A percentile compares a stretch with the other conserved stretches of the same genome.
Evolutionary conservation across 2,797 vertebrate species (phyloP).

Genomic region (Alauda arvensis): DNA sequence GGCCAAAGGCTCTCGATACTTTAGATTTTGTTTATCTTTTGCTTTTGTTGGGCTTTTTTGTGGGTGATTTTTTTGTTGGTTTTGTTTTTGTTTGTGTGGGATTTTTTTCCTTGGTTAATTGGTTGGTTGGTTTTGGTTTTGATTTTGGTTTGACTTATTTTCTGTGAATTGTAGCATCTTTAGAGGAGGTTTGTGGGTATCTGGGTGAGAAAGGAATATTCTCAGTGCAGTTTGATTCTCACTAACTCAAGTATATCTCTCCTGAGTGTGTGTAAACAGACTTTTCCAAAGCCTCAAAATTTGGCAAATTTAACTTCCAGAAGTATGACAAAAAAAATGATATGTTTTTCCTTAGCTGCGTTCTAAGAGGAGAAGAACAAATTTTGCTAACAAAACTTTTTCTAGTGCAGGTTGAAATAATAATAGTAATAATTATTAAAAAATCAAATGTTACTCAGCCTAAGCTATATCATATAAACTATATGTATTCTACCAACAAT

Average conservation of each 20-base stretch:
- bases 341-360: background rate
- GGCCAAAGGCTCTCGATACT: background rate
- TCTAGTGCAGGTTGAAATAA: background rate
- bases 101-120: background rate
- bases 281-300: background rate
- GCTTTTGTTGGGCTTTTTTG: background rate
- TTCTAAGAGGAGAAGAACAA: background rate
- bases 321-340: background rate
- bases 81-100: background rate
- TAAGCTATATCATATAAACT: background rate
- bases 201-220: background rate
- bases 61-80: background rate
- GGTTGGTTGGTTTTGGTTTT: background rate
- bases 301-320: background rate
- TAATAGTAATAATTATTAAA: background rate
- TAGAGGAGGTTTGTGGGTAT: background rate
- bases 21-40: background rate
- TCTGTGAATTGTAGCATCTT: background rate
- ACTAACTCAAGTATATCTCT: background rate
- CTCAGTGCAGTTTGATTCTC: background rate
- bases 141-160: background rate
- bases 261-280: background rate
- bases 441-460: background rate
- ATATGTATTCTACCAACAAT: background rate
- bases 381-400: slow-evolving; percentile 1